Percentiles rank a stretch among this genome's conserved stretches.
These are phyloP conservation scores for Muricea muricata DNA, from an alignment of 92 coral and sea anemone species.

Conservation along the genomic window DNA sequence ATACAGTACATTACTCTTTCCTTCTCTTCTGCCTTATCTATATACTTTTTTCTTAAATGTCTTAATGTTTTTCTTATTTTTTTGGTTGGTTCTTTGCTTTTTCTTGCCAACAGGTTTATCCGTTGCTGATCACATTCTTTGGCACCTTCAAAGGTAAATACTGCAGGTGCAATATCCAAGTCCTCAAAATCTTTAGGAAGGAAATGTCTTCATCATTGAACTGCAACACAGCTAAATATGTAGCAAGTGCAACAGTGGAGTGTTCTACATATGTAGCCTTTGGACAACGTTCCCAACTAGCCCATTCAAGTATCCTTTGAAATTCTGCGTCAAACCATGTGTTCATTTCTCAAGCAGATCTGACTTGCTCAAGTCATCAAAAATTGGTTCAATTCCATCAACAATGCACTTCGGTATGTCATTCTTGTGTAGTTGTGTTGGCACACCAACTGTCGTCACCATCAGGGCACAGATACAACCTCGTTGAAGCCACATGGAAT, in stretches of 20 bases:
- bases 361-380: neutral
- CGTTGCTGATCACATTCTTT: too few species aligned
- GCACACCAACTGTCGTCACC: neutral
- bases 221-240: too few species aligned
- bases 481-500: neutral
- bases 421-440: neutral
- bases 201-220: too few species aligned
- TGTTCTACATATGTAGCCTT: neutral
- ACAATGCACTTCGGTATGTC: constrained; percentile 7
- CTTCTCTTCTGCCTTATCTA: too few species aligned
- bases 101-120: too few species aligned
- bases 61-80: too few species aligned
- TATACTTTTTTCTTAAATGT: too few species aligned
- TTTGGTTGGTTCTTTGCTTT: too few species aligned
- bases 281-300: constrained; percentile 14
- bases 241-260: neutral
- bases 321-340: constrained; percentile 1
- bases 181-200: too few species aligned
- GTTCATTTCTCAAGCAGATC: neutral
- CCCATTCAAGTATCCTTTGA: neutral
- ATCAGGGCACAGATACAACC: neutral
- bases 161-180: too few species aligned
- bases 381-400: neutral
- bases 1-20: too few species aligned
- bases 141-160: too few species aligned